Conservation (phyloP, 2,113 vertebrate genomes). For the Menura novaehollandiae region DNA sequence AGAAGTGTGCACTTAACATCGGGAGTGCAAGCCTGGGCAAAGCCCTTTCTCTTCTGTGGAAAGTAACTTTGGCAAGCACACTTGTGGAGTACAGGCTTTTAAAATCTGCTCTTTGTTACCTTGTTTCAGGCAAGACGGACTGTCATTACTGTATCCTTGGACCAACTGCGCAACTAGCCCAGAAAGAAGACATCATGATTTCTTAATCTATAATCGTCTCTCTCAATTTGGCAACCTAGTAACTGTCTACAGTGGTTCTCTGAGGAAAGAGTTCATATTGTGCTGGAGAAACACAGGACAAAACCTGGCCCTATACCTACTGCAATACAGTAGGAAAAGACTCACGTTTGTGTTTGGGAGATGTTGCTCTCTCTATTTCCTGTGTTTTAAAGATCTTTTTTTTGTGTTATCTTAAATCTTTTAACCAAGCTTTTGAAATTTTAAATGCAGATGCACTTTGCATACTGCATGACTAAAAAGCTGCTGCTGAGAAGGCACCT, state of each 20-base stretch:
- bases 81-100: not conserved
- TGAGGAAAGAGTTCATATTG: not conserved
- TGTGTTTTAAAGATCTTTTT: not conserved
- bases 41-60: not conserved
- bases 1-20: accelerated
- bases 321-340: not conserved
- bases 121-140: not conserved
- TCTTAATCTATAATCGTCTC: not conserved
- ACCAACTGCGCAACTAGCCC: not conserved
- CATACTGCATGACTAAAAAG: not conserved
- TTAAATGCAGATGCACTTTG: not conserved
- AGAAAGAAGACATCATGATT: not conserved
- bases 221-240: not conserved
- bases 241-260: not conserved
- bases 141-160: not conserved
- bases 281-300: not conserved
- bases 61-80: not conserved
- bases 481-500: not conserved
- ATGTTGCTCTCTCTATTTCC: not conserved
- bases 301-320: not conserved
- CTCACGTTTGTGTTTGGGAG: not conserved
- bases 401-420: not conserved
- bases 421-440: not conserved
- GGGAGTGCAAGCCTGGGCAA: not conserved
- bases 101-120: not conserved